These are phyloP conservation scores for Phalangium opilio DNA, from an alignment of 2,888 invertebrate genomes.

Conservation along the genomic window DNA sequence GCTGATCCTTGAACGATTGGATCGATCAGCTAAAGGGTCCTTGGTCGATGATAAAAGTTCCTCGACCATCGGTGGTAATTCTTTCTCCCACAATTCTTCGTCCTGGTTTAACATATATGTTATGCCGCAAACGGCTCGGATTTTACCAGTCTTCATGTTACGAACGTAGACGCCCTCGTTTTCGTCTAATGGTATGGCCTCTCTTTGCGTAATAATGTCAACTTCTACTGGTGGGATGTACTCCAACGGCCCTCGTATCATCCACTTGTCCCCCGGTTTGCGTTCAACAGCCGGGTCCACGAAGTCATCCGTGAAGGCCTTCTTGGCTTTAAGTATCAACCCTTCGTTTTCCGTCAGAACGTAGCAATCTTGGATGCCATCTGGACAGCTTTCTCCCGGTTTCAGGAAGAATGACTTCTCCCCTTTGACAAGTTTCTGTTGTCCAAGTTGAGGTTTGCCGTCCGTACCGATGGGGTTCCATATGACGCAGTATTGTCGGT, in stretches of 20 bases:
- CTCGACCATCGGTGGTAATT: slow-evolving; percentile 33
- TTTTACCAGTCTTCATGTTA: slow-evolving; percentile 33
- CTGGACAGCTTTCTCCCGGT: slow-evolving; percentile 35
- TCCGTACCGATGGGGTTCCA: slow-evolving; percentile 31
- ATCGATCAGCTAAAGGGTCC: slow-evolving; percentile 36
- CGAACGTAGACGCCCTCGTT: slow-evolving; percentile 39
- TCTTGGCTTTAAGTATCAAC: slow-evolving; percentile 33
- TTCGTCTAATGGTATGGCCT: slow-evolving; percentile 36
- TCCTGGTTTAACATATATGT: slow-evolving; percentile 38
- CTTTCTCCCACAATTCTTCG: slow-evolving; percentile 27
- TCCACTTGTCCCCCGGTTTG: slow-evolving; percentile 36
- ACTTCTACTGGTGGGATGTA: slow-evolving; percentile 38
- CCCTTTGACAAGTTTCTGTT: slow-evolving; percentile 36
- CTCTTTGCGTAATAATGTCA: slow-evolving; percentile 33
- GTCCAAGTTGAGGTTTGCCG: slow-evolving; percentile 34
- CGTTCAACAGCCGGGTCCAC: slow-evolving; percentile 24
- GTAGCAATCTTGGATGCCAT: slow-evolving; percentile 35
- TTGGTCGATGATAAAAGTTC: slow-evolving; percentile 23
- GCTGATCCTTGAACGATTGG: slow-evolving; percentile 16
- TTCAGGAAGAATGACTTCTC: slow-evolving; percentile 37
- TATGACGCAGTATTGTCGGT: slow-evolving; percentile 37
- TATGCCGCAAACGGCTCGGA: slow-evolving; percentile 33
- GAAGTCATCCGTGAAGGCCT: slow-evolving; percentile 28
- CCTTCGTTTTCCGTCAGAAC: slow-evolving; percentile 37
- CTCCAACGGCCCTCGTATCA: slow-evolving; percentile 37